Conservation (phyloP, 2,113 vertebrate genomes). For the Sturnira hondurensis region DNA sequence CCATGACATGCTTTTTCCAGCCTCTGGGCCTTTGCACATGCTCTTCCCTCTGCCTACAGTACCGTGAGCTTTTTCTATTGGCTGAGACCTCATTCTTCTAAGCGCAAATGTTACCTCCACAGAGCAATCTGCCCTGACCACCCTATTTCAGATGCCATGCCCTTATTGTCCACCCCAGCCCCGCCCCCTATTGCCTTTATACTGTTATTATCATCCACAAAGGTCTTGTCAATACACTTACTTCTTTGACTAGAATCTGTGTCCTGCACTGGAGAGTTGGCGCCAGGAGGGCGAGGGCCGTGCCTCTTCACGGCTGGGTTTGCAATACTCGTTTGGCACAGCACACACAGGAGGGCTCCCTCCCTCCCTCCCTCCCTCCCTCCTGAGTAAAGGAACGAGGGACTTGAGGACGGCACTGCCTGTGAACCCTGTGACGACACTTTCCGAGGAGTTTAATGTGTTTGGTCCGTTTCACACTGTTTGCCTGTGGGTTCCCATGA, state of each 20-base stretch:
- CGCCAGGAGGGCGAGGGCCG: neutral
- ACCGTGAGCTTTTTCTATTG: neutral
- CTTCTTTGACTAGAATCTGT: neutral
- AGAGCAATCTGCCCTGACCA: neutral
- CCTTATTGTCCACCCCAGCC: neutral
- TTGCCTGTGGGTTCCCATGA: slow-evolving; percentile 51
- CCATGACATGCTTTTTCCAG: neutral
- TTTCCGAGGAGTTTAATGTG: fast-evolving
- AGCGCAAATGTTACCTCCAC: neutral
- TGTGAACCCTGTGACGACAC: fast-evolving
- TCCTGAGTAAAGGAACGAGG: neutral
- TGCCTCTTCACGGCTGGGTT: neutral
- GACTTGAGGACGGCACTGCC: neutral
- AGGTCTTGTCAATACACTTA: neutral
- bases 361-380: neutral
- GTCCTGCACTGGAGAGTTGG: neutral
- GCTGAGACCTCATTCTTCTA: neutral
- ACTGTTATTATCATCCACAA: neutral
- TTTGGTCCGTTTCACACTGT: neutral
- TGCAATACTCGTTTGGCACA: neutral
- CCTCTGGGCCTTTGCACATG: neutral
- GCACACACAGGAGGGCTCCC: neutral
- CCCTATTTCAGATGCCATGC: neutral
- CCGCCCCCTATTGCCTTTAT: neutral
- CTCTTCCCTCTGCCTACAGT: neutral